Base-by-base conservation (phyloP, 2,888 invertebrate genomes). In the Malthinus seriepunctatus region DNA sequence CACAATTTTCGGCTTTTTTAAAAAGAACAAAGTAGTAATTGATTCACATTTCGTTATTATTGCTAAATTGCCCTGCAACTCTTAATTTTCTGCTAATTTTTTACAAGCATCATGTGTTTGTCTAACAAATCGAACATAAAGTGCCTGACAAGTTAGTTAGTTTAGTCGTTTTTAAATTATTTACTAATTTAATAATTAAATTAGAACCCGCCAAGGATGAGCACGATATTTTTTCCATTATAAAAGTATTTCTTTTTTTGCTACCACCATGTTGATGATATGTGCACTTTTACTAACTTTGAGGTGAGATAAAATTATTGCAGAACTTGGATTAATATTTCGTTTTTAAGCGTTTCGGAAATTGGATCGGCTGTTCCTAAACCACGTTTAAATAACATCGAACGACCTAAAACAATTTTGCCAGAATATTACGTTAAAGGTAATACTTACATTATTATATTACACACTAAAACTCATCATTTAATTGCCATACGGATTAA, bases 381-480 rank as follows among this genome's bases (percentile, higher is more conserved):
- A 32, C 54, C 57, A n/a, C 32, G 53, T 57, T 75, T 87, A 63
- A 86, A 61, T 42, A 52, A 42, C 31, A 54, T 60, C 15, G 62
- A 67, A 38, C 62, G 86, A 73, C 87, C 88, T 9, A 81, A 87
- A 68, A 86, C 88, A 57, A 86, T 89, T 63, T 77, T 88, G 65
- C 89, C 90, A 33, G 86, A 88, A 72, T 84, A 84, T 78, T 90
- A 90, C 82, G 86, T 89, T 58, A 90, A 90, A 86, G 89, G 89
- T 89, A 80, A 23, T 23, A 3, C 23, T 23, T 23, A 2, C 5
- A 5, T 23, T 23, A 23, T 3, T 23, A 23, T 23, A 3, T 23
- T 23, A 23, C 23, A 5, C n/a, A n/a, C n/a, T n/a, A n/a, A n/a
- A n/a, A n/a, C n/a, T n/a, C n/a, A n/a, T n/a, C n/a, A n/a, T n/a